Evolutionary conservation across 2,888 invertebrate genomes (phyloP), one percentile per base, ranked within the genome.

Genomic region (Tanaodytes sp.): DNA sequence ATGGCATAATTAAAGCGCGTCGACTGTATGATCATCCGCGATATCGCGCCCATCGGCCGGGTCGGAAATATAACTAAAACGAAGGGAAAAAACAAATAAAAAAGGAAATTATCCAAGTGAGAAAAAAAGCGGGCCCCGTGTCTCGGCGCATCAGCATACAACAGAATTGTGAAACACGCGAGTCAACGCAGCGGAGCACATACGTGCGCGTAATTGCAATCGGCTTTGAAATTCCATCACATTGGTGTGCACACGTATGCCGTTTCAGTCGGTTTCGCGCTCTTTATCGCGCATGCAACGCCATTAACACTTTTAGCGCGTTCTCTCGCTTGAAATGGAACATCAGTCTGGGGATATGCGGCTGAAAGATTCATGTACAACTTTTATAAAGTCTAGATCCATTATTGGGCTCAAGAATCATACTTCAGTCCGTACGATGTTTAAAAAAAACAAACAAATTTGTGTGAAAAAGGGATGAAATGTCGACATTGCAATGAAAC

Each of bases 101-200:
- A 8, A 23, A 23, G 23, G 23, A 23, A 23, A 23, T 23, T 23
- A 66, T 58, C 51, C 46, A 49, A 15, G 49, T 30, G 3, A 39
- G 37, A 49, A 43, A 45, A 46, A 37, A 51, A 42, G 42, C 48
- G 27, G 20, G 23, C 43, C 51, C 33, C 36, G 43, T 55, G 42
- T 49, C 42, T 8, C 20, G 18, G 27, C 16, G 27, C 48, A 59
- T 57, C 57, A 39, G 43, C 65, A 33, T 54, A 71, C 61, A 68
- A 68, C 70, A 54, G 64, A 71, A 70, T 61, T 69, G 64, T 69
- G 58, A 52, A 72, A 75, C 75, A 73, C 73, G 69, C 63, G 62
- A 72, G 61, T 58, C 55, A 39, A 36, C 54, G 37, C 31, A 55
- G 43, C 51, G 62, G 49, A 51, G 51, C 45, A 43, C 37, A 59